These are phyloP conservation scores for Metellina segmentata DNA, from an alignment of 2,888 invertebrate genomes.

Conservation along the genomic window DNA sequence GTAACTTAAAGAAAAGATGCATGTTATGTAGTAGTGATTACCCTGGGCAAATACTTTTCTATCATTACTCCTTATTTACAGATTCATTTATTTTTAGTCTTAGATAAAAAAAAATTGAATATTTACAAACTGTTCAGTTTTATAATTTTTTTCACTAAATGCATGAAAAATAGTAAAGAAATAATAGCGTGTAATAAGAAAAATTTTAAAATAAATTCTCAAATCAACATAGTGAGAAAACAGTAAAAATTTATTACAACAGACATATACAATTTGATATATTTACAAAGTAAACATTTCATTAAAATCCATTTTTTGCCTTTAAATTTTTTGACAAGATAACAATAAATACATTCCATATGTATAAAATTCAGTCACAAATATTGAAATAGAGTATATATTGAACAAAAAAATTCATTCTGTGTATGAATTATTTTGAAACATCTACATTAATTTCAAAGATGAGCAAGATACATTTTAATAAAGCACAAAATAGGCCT, in stretches of 20 bases:
- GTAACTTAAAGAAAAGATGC: no score
- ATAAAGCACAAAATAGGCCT: constrained; percentile 67
- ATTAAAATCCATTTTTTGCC: constrained; percentile 58
- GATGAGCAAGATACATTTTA: constrained; percentile 68
- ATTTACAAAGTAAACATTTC: constrained; percentile 71
- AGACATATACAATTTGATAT: constrained; percentile 68
- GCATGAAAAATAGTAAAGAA: no score
- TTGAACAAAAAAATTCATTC: constrained; percentile 50
- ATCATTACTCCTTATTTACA: no score
- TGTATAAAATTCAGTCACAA: constrained; percentile 69
- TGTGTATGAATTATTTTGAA: constrained; percentile 57
- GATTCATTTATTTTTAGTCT: no score
- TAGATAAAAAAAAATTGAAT: no score
- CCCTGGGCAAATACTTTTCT: no score
- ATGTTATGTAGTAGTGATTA: no score
- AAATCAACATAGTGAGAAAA: constrained; percentile 60
- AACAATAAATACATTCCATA: constrained; percentile 72
- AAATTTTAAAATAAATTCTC: no score
- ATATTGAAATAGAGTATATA: constrained; percentile 46
- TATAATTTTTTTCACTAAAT: no score
- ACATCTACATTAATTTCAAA: constrained; percentile 62
- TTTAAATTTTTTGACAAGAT: constrained; percentile 68
- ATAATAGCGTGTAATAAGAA: no score
- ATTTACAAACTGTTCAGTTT: no score
- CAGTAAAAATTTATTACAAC: constrained; percentile 77